A percentile compares a stretch with the other conserved stretches of the same genome.
These are phyloP conservation scores for Falco berigora DNA, from an alignment of 2,797 vertebrate species.

Conservation along the genomic window DNA sequence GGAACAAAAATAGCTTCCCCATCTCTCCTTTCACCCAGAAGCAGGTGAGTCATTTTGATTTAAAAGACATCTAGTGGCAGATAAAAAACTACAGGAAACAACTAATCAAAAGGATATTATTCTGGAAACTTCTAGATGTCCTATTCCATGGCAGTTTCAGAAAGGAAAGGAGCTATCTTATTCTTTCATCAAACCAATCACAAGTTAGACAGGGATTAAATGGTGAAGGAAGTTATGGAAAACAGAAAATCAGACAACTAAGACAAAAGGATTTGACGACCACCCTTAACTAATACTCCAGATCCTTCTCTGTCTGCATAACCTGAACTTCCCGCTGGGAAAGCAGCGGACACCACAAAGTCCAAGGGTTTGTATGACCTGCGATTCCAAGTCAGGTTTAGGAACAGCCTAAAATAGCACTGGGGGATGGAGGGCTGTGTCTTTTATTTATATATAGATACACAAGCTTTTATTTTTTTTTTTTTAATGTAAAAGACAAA, in stretches of 20 bases:
- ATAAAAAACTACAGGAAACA: background rate
- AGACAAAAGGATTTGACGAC: background rate
- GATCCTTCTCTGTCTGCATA: background rate
- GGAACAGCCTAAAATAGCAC: background rate
- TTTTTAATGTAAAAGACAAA: background rate
- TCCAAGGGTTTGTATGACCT: background rate
- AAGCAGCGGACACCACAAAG: background rate
- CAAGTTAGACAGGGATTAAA: background rate
- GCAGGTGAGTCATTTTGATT: background rate
- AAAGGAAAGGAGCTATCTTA: background rate
- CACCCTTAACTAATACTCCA: background rate
- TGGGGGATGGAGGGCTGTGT: background rate
- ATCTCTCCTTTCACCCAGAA: background rate
- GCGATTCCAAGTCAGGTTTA: background rate
- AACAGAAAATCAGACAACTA: background rate
- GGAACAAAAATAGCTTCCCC: conserved; percentile 2
- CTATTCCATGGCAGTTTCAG: background rate
- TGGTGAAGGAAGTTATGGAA: background rate
- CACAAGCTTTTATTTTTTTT: background rate
- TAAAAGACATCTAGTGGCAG: background rate
- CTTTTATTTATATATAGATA: background rate
- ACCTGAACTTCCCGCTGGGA: background rate
- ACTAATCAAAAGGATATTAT: background rate
- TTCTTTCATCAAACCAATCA: background rate
- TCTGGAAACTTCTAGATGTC: background rate